A percentile compares a stretch with the other conserved stretches of the same genome.
Conservation (phyloP, 2,113 vertebrate genomes). For the Verasper variegatus region DNA sequence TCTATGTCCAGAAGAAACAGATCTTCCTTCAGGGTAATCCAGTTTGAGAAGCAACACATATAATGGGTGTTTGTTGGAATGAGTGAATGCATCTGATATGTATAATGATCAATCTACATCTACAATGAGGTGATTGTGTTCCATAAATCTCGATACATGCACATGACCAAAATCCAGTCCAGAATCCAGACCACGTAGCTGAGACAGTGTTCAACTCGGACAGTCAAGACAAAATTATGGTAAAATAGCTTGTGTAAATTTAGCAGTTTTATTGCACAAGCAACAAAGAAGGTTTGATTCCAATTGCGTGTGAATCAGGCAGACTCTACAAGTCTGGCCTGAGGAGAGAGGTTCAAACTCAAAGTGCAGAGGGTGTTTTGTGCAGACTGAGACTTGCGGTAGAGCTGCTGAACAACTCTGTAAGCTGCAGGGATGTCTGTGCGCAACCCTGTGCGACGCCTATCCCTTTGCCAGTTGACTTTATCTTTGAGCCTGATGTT, state of each 20-base stretch:
- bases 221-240: background rate
- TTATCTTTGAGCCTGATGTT: no score
- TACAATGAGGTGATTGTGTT: constrained; percentile 36
- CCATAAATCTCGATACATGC: background rate
- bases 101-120: no score
- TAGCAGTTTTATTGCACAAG: background rate
- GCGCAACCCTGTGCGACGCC: no score
- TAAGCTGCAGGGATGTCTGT: no score
- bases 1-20: constrained; percentile 1
- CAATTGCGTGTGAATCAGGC: no score
- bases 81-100: constrained; percentile 5
- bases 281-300: background rate
- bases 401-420: background rate
- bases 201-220: background rate
- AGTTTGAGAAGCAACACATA: constrained; percentile 1
- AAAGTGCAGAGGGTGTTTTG: background rate
- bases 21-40: constrained; percentile 1
- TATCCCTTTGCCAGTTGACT: no score
- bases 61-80: constrained; percentile 34
- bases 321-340: background rate
- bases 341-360: background rate
- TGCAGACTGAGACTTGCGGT: background rate
- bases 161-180: constrained; percentile 21
- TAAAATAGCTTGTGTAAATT: background rate
- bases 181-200: no score